phyloP scores from a whole-genome alignment of 2,888 invertebrate genomes.

The Volucella bombylans region DNA sequence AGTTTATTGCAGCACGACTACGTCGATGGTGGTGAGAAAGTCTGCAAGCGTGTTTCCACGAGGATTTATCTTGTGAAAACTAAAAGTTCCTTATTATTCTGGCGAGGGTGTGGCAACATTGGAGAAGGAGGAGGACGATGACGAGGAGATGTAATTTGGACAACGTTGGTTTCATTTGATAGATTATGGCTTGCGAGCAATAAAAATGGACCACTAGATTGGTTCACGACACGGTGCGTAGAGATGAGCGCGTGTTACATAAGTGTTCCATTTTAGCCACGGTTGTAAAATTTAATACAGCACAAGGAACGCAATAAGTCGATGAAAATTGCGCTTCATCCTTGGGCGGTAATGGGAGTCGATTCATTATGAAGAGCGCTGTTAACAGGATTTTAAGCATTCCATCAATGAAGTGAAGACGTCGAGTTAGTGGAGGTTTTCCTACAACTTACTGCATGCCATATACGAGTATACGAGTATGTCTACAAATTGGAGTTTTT shows the following conservation, averaged over 20 bases:
- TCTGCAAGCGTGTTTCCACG: slow-evolving; percentile 11
- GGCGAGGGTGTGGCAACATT: neutral
- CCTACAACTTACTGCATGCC: neutral
- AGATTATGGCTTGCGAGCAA: slow-evolving; percentile 24
- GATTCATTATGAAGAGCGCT: neutral
- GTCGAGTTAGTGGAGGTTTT: neutral
- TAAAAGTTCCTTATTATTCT: slow-evolving; percentile 47
- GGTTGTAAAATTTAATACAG: slow-evolving; percentile 26
- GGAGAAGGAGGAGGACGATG: neutral
- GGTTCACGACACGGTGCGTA: neutral
- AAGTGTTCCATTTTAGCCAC: slow-evolving; percentile 45
- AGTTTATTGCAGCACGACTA: slow-evolving; percentile 3
- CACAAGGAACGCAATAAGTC: slow-evolving; percentile 9
- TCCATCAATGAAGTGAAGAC: neutral
- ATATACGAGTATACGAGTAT: too few species aligned
- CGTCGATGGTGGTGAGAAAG: neutral
- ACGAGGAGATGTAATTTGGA: neutral
- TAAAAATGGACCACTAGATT: slow-evolving; percentile 31
- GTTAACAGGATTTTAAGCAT: too few species aligned
- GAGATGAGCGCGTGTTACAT: slow-evolving; percentile 26
- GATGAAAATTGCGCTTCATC: slow-evolving; percentile 42
- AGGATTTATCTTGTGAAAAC: slow-evolving; percentile 39
- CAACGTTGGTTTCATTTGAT: slow-evolving; percentile 13
- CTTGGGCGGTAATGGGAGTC: slow-evolving; percentile 15
- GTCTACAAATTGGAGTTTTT: too few species aligned